These are phyloP conservation scores for Siphamia tubifer DNA, from an alignment of 2,113 vertebrate species.

Conservation along the genomic window DNA sequence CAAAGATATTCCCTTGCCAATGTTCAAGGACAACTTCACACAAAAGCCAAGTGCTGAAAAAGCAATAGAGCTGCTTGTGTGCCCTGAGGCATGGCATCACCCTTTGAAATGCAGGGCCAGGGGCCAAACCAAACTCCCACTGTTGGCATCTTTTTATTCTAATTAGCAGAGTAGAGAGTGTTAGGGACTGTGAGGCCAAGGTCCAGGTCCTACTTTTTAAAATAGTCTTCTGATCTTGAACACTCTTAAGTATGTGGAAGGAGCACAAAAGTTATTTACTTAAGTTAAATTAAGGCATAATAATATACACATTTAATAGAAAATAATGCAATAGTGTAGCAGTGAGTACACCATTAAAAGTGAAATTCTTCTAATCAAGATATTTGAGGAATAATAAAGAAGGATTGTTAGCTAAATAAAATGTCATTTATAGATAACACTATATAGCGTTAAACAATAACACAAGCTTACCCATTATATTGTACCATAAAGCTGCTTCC, in stretches of 20 bases:
- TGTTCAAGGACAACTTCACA: constrained; percentile 34
- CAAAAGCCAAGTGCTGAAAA: constrained; percentile 23
- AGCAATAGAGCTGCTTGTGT: constrained; percentile 12
- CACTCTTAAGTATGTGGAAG: neutral
- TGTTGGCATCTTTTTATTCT: constrained; percentile 46
- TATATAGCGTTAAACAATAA: too few species aligned
- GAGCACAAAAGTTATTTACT: too few species aligned
- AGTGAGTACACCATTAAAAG: too few species aligned
- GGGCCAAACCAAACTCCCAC: constrained; percentile 30
- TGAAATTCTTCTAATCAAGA: too few species aligned
- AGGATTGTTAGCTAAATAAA: too few species aligned
- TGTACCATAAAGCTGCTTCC: too few species aligned
- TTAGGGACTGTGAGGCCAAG: neutral
- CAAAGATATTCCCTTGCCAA: neutral
- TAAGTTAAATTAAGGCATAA: too few species aligned
- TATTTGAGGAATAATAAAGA: too few species aligned
- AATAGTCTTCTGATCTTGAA: constrained; percentile 43
- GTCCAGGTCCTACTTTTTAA: constrained; percentile 44
- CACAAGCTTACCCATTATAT: too few species aligned
- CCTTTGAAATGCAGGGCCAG: constrained; percentile 29
- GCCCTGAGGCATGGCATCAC: constrained; percentile 41
- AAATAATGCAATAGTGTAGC: too few species aligned
- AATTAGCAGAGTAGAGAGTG: constrained; percentile 40
- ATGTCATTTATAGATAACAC: too few species aligned
- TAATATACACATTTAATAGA: too few species aligned